A percentile compares a stretch with the other conserved stretches of the same genome.
These are phyloP conservation scores for Semnopithecus entellus DNA, from an alignment of 2,113 vertebrate genomes.

Conservation along the genomic window DNA sequence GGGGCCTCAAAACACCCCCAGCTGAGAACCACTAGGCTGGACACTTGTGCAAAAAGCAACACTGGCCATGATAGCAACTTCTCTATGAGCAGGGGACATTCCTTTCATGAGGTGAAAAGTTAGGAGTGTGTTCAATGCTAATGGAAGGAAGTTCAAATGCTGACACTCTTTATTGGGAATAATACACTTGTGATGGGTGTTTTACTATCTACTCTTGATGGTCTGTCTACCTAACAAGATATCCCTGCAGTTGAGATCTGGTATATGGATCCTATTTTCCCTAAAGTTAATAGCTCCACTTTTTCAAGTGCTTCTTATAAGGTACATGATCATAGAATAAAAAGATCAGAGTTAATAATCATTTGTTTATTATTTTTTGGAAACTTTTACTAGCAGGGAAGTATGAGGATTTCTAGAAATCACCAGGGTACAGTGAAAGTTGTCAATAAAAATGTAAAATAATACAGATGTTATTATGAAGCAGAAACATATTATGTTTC, in stretches of 20 bases:
- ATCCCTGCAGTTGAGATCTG: conserved; percentile 36
- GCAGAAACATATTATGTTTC: conserved; percentile 84
- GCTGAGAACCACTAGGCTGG: not conserved
- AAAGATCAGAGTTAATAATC: conserved; percentile 83
- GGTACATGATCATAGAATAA: conserved; percentile 63
- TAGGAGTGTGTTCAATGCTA: conserved; percentile 2
- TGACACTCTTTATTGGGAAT: not conserved
- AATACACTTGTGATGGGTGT: conserved; percentile 1
- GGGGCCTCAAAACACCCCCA: not conserved
- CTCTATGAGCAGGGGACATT: not conserved
- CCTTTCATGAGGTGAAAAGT: not conserved
- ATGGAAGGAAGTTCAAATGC: conserved; percentile 47
- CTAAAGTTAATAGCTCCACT: conserved; percentile 41
- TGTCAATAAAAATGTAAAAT: conserved; percentile 87
- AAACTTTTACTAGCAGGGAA: conserved; percentile 84
- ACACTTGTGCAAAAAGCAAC: not conserved
- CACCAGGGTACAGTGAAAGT: conserved; percentile 82
- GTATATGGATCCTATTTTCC: conserved; percentile 25
- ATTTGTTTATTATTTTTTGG: conserved; percentile 84
- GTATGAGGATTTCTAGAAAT: conserved; percentile 82
- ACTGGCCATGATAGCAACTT: not conserved
- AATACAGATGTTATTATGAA: conserved; percentile 86
- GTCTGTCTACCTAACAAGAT: conserved; percentile 37
- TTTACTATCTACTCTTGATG: conserved; percentile 9
- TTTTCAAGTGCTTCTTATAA: conserved; percentile 63